phyloP scores from a whole-genome alignment of 2,888 invertebrate genomes.

The Aphidius colemani region DNA sequence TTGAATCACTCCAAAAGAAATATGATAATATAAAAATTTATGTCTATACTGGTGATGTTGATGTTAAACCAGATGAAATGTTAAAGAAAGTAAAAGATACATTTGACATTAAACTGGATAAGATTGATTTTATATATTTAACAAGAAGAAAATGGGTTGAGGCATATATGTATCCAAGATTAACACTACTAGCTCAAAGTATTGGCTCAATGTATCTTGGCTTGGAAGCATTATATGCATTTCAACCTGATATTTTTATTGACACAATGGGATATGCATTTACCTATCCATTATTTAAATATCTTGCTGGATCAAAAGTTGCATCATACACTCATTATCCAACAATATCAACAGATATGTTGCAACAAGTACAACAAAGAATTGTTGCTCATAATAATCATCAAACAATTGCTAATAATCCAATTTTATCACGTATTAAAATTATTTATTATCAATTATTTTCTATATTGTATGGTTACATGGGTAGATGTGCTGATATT shows the following conservation, averaged over 20 bases:
- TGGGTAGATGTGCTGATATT: slow-evolving; percentile 81
- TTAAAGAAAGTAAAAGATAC: slow-evolving; percentile 75
- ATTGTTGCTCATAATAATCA: slow-evolving; percentile 82
- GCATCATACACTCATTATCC: slow-evolving; percentile 96
- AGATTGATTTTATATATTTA: slow-evolving; percentile 80
- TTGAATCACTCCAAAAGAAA: slow-evolving; percentile 79
- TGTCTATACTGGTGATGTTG: slow-evolving; percentile 92
- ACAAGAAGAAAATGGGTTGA: slow-evolving; percentile 79
- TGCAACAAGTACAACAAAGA: slow-evolving; percentile 76
- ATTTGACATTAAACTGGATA: slow-evolving; percentile 72
- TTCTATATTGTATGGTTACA: slow-evolving; percentile 83
- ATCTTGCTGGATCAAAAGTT: slow-evolving; percentile 79
- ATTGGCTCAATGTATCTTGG: slow-evolving; percentile 86
- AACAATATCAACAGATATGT: slow-evolving; percentile 91
- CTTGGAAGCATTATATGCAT: slow-evolving; percentile 81
- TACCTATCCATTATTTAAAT: slow-evolving; percentile 89
- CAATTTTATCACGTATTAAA: slow-evolving; percentile 80
- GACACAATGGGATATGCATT: slow-evolving; percentile 97
- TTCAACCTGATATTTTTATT: slow-evolving; percentile 86
- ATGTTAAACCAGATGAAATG: slow-evolving; percentile 77
- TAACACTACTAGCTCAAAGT: slow-evolving; percentile 90
- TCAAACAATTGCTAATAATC: slow-evolving; percentile 78
- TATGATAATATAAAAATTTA: slow-evolving; percentile 74
- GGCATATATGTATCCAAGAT: slow-evolving; percentile 82
- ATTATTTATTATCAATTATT: slow-evolving; percentile 89